Conservation (phyloP, 2,888 invertebrate genomes). For the Lasioglossum morio region DNA sequence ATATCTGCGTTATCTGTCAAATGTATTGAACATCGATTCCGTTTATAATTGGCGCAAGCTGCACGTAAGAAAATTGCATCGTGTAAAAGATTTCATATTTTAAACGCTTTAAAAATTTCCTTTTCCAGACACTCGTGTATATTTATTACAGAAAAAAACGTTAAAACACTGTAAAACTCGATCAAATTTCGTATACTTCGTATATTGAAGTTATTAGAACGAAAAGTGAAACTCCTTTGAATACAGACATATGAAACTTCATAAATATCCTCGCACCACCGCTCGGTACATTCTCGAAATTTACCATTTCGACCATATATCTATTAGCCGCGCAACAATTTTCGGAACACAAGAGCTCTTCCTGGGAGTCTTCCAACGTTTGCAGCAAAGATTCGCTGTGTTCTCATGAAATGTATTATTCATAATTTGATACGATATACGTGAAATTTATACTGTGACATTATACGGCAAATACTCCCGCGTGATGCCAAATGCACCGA, state of each 20-base stretch:
- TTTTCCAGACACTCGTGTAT: too few relatives aligned
- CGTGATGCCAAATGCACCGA: conserved; percentile 2
- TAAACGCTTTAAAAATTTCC: background rate
- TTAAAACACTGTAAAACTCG: background rate
- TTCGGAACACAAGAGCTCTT: background rate
- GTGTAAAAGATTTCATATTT: background rate
- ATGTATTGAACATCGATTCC: background rate
- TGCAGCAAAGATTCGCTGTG: background rate
- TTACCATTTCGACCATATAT: background rate
- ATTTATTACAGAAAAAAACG: background rate
- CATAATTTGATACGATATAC: conserved; percentile 1
- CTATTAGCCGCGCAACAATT: background rate
- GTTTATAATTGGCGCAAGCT: background rate
- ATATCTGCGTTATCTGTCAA: background rate
- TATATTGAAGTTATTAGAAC: background rate
- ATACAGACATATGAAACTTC: background rate
- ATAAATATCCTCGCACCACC: background rate
- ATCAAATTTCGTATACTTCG: background rate
- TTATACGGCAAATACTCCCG: background rate
- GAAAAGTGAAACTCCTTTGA: background rate
- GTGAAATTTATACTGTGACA: conserved; percentile 11
- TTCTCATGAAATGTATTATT: conserved; percentile 1
- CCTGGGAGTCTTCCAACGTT: conserved; percentile 7
- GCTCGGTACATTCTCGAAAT: background rate
- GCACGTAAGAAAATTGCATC: background rate